These are phyloP conservation scores for Cyphomyrus plagiostoma DNA, from an alignment of 2,113 vertebrate genomes.

Conservation along the genomic window DNA sequence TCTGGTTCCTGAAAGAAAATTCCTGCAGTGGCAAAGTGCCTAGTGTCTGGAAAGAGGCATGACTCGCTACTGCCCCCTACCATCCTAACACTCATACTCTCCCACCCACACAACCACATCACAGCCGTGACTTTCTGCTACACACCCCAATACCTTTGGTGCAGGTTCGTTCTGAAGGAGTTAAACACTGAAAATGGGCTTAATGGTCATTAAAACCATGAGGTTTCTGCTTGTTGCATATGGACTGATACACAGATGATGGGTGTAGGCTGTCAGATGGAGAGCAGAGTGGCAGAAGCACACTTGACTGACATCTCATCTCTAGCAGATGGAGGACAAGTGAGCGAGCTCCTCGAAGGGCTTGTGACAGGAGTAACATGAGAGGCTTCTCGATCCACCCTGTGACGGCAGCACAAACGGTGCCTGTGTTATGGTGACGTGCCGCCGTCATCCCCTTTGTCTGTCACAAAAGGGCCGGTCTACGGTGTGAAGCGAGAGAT, in stretches of 20 bases:
- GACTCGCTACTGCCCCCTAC: not conserved
- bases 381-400: slow-evolving; percentile 39
- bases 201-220: not conserved
- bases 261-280: not conserved
- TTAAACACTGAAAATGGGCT: not conserved
- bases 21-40: not conserved
- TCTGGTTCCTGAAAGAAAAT: not conserved
- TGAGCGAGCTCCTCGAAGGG: not conserved
- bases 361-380: slow-evolving; percentile 28
- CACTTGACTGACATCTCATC: not conserved
- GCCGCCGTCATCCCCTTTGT: slow-evolving; percentile 50
- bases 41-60: not conserved
- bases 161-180: not conserved
- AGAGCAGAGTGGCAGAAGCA: not conserved
- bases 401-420: slow-evolving; percentile 45
- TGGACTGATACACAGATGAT: not conserved
- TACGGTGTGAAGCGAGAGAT: slow-evolving; percentile 57
- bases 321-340: not conserved
- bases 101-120: not conserved
- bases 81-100: not conserved
- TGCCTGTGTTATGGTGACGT: slow-evolving; percentile 58
- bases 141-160: not conserved
- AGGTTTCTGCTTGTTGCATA: not conserved
- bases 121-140: not conserved
- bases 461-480: slow-evolving; percentile 45